These are phyloP conservation scores for Torymus tubicola DNA, from an alignment of 2,888 invertebrate species.

Conservation along the genomic window DNA sequence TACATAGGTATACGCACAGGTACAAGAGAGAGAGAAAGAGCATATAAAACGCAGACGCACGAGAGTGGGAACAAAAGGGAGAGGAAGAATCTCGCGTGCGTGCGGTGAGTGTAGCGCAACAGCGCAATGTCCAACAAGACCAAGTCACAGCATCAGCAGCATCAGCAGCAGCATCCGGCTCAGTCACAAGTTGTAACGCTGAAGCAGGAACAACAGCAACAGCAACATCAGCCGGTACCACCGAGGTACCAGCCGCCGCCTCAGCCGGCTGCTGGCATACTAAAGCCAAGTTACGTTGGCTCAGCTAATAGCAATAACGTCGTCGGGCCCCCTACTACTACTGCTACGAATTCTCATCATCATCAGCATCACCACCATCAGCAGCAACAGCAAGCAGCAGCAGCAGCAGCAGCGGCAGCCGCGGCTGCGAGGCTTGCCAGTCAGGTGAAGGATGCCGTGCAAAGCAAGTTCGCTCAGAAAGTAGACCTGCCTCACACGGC, in stretches of 20 bases:
- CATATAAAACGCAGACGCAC: slow-evolving; percentile 55
- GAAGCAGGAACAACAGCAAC: slow-evolving; percentile 64
- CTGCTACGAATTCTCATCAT: slow-evolving; percentile 65
- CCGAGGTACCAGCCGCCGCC: slow-evolving; percentile 88
- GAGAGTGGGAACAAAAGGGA: slow-evolving; percentile 38
- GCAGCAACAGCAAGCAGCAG: slow-evolving; percentile 69
- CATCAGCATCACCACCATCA: slow-evolving; percentile 71
- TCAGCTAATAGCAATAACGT: slow-evolving; percentile 58
- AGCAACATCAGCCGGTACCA: slow-evolving; percentile 77
- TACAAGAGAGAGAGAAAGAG: slow-evolving; percentile 26
- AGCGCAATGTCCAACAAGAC: slow-evolving; percentile 75
- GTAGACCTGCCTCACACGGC: slow-evolving; percentile 49
- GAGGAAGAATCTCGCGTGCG: slow-evolving; percentile 50
- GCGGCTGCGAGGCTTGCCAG: slow-evolving; percentile 61
- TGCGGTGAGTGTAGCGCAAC: slow-evolving; percentile 16
- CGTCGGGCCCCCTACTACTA: slow-evolving; percentile 61
- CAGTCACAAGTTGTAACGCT: slow-evolving; percentile 49
- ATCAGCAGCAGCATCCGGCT: slow-evolving; percentile 62
- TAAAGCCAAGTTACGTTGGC: slow-evolving; percentile 77
- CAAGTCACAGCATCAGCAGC: slow-evolving; percentile 69
- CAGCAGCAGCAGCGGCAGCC: slow-evolving; percentile 66
- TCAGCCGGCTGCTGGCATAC: slow-evolving; percentile 80
- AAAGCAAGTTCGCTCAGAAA: slow-evolving; percentile 56
- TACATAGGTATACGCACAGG: background rate
- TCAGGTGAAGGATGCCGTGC: slow-evolving; percentile 59